Evolutionary conservation across 1,140 invertebrate genomes (phyloP), one percentile per base, ranked within the genome.

Genomic region (Zaprionus ornatus): DNA sequence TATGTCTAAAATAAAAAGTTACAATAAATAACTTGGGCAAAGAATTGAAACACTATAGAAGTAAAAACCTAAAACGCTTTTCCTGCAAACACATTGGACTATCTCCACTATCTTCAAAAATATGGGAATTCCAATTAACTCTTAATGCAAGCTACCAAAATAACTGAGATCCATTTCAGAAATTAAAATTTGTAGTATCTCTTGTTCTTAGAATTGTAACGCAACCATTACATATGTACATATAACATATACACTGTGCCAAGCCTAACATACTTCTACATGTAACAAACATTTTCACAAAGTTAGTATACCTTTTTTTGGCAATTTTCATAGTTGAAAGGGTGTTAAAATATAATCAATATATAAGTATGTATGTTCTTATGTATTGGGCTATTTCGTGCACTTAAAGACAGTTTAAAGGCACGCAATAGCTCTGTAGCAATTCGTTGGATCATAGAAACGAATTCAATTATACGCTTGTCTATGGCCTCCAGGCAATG

Each of bases 381-480:
- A 17, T 32, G 29, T 32, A 32, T 32, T 9, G 19, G n/a, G n/a
- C 45, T 60, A 63, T 69, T 61, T 17, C 50, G 81, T 42, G 69
- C 52, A 70, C 48, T 59, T 56, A 67, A 87, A 88, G 80, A 75
- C 72, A 65, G 70, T 84, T 87, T 80, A 72, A 83, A 80, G 61
- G 37, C 67, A 69, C 57, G 65, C 66, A 86, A 82, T 66, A 63
- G 65, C 71, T 82, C 65, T 82, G 60, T 55, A 83, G 74, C 56
- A 68, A 55, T 50, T 45, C 45, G 72, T 50, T 55, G 57, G 60
- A 82, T 83, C 83, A 87, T 78, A 88, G 84, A 87, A 83, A 79
- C 74, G 45, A 75, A 87, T 77, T 83, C 62, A 83, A 91, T 91
- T 91, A 81, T 75, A 91, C 83, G 87, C 83, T 83, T 91, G 77